phyloP scores from a whole-genome alignment of 2,797 vertebrate genomes.

The Amblyopsis hoosieri region DNA sequence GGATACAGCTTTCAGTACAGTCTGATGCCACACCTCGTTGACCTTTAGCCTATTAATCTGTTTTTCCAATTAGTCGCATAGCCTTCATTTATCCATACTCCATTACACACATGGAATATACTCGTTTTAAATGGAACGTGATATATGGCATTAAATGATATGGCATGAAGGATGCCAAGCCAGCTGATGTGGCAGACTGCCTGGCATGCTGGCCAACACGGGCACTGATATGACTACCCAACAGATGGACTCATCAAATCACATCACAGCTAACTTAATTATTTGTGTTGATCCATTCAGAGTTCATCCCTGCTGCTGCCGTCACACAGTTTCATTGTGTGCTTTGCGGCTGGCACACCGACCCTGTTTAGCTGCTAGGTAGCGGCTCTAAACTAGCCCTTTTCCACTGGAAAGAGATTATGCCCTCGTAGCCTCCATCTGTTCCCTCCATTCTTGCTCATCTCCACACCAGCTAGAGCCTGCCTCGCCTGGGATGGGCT shows the following conservation, averaged over 20 bases:
- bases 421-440: constrained; percentile 21
- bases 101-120: constrained; percentile 12
- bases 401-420: constrained; percentile 13
- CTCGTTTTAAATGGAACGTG: constrained; percentile 53
- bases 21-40: constrained; percentile 68
- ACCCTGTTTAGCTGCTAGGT: constrained; percentile 5
- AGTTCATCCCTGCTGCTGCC: constrained; percentile 4
- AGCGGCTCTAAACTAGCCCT: constrained; percentile 1
- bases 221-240: constrained; percentile 1
- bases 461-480: constrained; percentile 1
- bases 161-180: neutral
- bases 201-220: constrained; percentile 11
- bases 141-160: constrained; percentile 28
- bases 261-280: constrained; percentile 14
- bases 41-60: constrained; percentile 67
- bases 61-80: constrained; percentile 72
- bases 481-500: neutral
- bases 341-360: constrained; percentile 7
- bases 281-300: neutral
- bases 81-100: constrained; percentile 44
- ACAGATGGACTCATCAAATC: constrained; percentile 15
- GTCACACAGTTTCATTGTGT: neutral
- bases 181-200: neutral
- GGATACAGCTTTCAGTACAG: constrained; percentile 61
- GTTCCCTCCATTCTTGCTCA: constrained; percentile 4